Evolutionary conservation across 2,113 vertebrate genomes (phyloP), one percentile per base, ranked within the genome.

Genomic region (Serilophus lunatus): DNA sequence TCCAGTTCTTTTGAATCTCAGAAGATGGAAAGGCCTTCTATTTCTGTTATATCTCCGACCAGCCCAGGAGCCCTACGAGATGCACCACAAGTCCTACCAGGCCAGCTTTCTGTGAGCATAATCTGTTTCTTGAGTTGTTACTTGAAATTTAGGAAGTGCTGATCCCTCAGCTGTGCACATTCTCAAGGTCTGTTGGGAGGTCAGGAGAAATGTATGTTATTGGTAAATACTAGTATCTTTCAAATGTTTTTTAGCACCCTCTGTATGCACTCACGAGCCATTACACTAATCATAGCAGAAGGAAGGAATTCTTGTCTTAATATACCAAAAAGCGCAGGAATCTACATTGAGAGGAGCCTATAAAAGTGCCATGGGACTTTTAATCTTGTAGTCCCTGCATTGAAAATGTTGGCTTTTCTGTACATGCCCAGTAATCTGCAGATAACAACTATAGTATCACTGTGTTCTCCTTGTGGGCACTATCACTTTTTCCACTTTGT

Each of bases 1-100:
- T 99, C 99, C 57, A 99, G 99, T 98, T 99, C 99, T 86, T 99
- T 99, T 97, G 99, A 99, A 98, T 99, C 99, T 78, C 99, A 99
- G 97, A 99, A 99, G 97, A 99, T 99, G 99, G 99, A 99, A 70
- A 98, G 99, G 68, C 99, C 99, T 80, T 99, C 99, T n/a, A 99
- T 99, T 98, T 99, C 99, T 69, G 99, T 99, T 94, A 99, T 99
- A 98, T 99, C 99, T 93, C 99, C 99, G 0, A 99, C 99, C 57
- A 99, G 99, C 96, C 99, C 99, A 25, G 99, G 99, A 96, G 98
- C 99, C 49, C 98, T 99, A 42, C 98, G 98, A 97, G 99, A 99
- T 93, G 98, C 99, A 81, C 99, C 99, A 38, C 98, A 99, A 95
- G 98, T 99, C 56, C 98, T 99, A 88, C 99, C 99, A 86, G 99